Base-by-base conservation (phyloP, 2,888 invertebrate species). In the Cylindroiulus punctatus region DNA sequence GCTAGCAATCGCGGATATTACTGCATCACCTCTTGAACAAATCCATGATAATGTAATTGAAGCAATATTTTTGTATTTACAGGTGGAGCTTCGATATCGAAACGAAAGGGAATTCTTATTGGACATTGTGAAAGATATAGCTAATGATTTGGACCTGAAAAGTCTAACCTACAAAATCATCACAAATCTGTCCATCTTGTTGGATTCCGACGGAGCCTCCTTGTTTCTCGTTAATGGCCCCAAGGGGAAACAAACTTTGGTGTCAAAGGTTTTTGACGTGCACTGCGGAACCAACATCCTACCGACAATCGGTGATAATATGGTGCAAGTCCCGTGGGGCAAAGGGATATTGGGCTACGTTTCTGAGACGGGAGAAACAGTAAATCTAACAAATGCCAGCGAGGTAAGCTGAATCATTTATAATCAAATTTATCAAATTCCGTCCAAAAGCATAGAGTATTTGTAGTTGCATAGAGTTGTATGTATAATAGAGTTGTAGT, bases 81-180 rank as follows among this genome's bases (percentile, higher is more conserved):
- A 86, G 82, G 86, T 90, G n/a, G 90, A 90, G 85, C 88, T 90
- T 76, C 88, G 90, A 44, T 88, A 89, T 86, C 86, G 87, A 22
- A 92, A 92, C 87, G 92, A 92, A 88, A 89, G 91, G 44, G 92
- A 92, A 87, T 93, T 93, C 89, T 92, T 92, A 88, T 90, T 92
- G 87, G 92, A 92, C 88, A 92, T 92, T 88, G 92, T 92, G 36
- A 91, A 92, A 87, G 93, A 93, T 88, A 92, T 92, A 84, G 92
- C 92, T 44, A 92, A 92, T 84, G 93, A 92, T 88, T 90, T 93
- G 86, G 92, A 92, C 89, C 90, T 92, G 14, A 90, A 90, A 88
- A 91, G 91, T 87, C 89, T 93, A 76, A 92, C 92, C 47, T 90
- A 91, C 85, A 92, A 92, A 89, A 92, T 92, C 83, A 91, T 91